A percentile compares a stretch with the other conserved stretches of the same genome.
These are phyloP conservation scores for Taenaris catops DNA, from an alignment of 2,888 invertebrate species.

Conservation along the genomic window DNA sequence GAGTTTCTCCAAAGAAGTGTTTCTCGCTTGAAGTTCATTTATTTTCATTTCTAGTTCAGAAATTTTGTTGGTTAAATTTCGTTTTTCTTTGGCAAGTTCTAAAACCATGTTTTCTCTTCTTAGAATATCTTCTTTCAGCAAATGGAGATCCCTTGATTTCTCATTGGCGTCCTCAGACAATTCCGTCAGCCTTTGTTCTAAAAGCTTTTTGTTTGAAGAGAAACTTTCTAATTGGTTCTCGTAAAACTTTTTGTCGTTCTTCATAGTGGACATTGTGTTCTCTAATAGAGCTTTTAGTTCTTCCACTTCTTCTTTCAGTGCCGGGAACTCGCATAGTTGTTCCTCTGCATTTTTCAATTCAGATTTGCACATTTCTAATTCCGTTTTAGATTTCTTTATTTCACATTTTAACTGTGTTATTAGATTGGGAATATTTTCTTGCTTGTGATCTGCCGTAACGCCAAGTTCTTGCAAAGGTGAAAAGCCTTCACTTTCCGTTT, in stretches of 20 bases:
- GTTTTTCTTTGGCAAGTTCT: slow-evolving; percentile 78
- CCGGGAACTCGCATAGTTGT: slow-evolving; percentile 72
- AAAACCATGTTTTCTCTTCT: slow-evolving; percentile 80
- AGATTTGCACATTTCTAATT: slow-evolving; percentile 75
- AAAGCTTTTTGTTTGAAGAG: slow-evolving; percentile 68
- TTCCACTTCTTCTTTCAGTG: slow-evolving; percentile 67
- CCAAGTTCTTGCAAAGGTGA: slow-evolving; percentile 76
- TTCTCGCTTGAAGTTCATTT: slow-evolving; percentile 66
- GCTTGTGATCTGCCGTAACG: slow-evolving; percentile 60
- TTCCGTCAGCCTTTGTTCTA: slow-evolving; percentile 79
- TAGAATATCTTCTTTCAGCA: slow-evolving; percentile 76
- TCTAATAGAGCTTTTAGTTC: slow-evolving; percentile 67
- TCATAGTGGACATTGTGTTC: slow-evolving; percentile 71
- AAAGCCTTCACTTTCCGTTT: slow-evolving; percentile 55
- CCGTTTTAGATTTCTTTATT: slow-evolving; percentile 74
- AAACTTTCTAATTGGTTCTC: slow-evolving; percentile 76
- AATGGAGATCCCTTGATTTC: slow-evolving; percentile 70
- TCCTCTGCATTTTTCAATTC: slow-evolving; percentile 76
- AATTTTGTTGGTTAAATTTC: slow-evolving; percentile 65
- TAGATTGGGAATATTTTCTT: slow-evolving; percentile 66
- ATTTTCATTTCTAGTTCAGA: slow-evolving; percentile 73
- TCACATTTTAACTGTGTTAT: slow-evolving; percentile 69
- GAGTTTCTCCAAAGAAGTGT: slow-evolving; percentile 49
- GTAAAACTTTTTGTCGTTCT: slow-evolving; percentile 77
- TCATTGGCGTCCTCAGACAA: slow-evolving; percentile 76